Conservation (phyloP, 2,888 invertebrate species). For the Cerceris rybyensis region DNA sequence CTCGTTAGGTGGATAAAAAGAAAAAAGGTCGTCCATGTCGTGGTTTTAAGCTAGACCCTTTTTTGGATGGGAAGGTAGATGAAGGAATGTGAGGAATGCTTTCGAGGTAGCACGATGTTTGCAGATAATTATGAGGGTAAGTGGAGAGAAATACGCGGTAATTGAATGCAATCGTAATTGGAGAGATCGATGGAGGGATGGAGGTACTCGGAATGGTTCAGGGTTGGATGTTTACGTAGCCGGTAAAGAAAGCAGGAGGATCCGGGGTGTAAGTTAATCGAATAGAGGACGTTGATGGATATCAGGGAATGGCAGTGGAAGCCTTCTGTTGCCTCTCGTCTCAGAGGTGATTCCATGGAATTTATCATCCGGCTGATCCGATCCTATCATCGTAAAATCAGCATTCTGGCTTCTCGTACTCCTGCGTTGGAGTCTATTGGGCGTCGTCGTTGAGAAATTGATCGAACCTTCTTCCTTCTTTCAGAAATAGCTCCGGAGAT, state of each 20-base stretch:
- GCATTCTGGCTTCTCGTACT: constrained; percentile 15
- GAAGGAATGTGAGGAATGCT: background rate
- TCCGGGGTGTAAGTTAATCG: constrained; percentile 42
- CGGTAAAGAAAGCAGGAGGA: background rate
- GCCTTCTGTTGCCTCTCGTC: constrained; percentile 43
- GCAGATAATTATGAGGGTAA: constrained; percentile 1
- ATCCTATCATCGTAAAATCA: constrained; percentile 52
- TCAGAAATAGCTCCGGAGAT: constrained; percentile 15
- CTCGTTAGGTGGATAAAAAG: no score
- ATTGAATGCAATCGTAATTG: constrained; percentile 40
- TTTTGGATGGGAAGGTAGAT: no score
- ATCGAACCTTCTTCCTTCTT: constrained; percentile 20
- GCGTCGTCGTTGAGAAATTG: constrained; percentile 25
- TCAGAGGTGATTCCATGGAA: constrained; percentile 32
- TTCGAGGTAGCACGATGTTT: background rate
- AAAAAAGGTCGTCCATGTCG: no score
- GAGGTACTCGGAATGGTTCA: background rate
- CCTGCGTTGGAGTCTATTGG: constrained; percentile 6
- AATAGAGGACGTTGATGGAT: constrained; percentile 48
- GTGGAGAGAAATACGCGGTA: constrained; percentile 12
- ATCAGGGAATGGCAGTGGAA: constrained; percentile 17
- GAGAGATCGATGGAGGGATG: background rate
- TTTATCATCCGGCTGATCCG: constrained; percentile 49
- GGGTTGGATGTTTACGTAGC: constrained; percentile 17
- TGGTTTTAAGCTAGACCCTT: no score